Evolutionary conservation across 1,140 invertebrate genomes (phyloP).

Genomic region (Colletes latitarsis): DNA sequence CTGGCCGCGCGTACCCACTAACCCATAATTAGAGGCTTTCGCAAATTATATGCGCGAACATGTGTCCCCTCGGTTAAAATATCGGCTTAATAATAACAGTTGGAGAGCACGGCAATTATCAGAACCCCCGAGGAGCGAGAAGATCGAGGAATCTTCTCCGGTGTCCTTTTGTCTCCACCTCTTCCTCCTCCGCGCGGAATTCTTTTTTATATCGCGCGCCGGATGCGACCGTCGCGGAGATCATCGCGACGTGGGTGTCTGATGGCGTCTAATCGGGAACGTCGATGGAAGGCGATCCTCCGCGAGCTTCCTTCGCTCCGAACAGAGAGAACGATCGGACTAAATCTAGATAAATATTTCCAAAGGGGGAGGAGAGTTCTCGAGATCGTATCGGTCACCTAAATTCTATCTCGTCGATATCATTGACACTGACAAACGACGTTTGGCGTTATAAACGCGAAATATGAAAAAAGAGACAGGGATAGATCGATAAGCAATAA

Average conservation of each 20-base stretch:
- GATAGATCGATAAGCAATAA: no score
- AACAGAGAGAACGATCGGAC: not conserved
- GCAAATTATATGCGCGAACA: conserved; percentile 81
- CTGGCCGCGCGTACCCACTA: conserved; percentile 68
- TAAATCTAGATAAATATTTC: no score
- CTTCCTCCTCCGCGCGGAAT: conserved; percentile 47
- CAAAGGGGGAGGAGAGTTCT: no score
- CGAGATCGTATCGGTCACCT: no score
- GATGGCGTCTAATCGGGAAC: not conserved
- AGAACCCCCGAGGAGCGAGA: conserved; percentile 74
- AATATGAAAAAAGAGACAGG: no score
- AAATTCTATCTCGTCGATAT: no score
- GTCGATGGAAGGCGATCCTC: not conserved
- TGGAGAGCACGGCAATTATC: conserved; percentile 80
- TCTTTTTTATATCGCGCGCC: conserved; percentile 49
- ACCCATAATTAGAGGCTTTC: conserved; percentile 81
- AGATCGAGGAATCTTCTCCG: conserved; percentile 36
- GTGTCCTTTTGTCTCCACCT: conserved; percentile 60
- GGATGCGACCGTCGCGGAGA: conserved; percentile 28
- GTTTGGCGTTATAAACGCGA: no score
- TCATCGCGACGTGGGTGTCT: conserved; percentile 66
- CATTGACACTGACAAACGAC: no score
- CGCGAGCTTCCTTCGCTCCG: not conserved
- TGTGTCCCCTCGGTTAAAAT: conserved; percentile 81
- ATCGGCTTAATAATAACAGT: conserved; percentile 82